These are phyloP conservation scores for Spilogale gracilis DNA, from an alignment of 2,113 vertebrate genomes.

Conservation along the genomic window DNA sequence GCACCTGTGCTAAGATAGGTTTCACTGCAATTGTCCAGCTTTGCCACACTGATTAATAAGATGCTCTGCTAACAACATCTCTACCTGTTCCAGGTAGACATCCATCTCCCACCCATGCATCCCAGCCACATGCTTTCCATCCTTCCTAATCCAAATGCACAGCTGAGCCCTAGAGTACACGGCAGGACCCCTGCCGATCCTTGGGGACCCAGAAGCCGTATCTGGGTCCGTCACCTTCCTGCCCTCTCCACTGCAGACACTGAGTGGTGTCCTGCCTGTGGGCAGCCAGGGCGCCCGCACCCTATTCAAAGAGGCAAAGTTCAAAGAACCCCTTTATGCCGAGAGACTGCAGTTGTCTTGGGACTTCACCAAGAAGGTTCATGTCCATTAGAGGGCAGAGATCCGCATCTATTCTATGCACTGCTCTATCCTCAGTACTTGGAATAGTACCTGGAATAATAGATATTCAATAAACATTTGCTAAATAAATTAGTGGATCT, in stretches of 20 bases:
- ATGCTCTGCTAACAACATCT: neutral
- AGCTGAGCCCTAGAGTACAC: accelerated
- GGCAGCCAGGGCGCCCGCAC: neutral
- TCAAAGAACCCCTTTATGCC: neutral
- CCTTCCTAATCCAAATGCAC: neutral
- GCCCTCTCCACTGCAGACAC: neutral
- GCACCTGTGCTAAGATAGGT: accelerated
- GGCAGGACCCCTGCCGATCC: neutral
- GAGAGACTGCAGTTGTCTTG: neutral
- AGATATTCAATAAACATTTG: neutral
- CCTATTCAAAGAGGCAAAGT: neutral
- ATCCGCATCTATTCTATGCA: too few species aligned
- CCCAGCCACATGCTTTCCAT: neutral
- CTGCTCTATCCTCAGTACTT: neutral
- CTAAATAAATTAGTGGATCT: neutral
- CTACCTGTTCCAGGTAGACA: neutral
- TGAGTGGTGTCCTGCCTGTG: neutral
- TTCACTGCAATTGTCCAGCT: neutral
- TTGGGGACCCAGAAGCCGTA: neutral
- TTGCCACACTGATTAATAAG: neutral
- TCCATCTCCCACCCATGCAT: accelerated
- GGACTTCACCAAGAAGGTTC: neutral
- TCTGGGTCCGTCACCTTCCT: neutral
- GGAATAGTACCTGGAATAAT: accelerated
- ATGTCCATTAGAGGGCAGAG: accelerated